Percentiles rank a stretch among this genome's conserved stretches.
Evolutionary conservation across 2,888 invertebrate species (phyloP).

Genomic region (Dioctria linearis): DNA sequence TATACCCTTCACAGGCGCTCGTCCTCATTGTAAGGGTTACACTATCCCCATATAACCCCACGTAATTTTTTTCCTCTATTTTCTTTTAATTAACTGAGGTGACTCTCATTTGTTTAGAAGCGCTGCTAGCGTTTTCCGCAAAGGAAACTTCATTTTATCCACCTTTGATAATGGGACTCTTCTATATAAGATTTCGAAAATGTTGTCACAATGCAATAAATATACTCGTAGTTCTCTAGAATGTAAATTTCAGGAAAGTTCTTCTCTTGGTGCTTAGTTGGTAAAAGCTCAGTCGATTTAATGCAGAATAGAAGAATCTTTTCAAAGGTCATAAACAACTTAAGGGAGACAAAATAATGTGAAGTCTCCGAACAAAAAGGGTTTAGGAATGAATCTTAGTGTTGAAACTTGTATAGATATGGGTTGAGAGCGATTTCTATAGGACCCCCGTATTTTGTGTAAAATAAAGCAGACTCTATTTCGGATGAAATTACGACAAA

Average conservation of each 20-base stretch:
- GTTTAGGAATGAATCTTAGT: not conserved
- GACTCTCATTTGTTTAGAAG: conserved; percentile 10
- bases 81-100: conserved; percentile 45
- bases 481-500: conserved; percentile 6
- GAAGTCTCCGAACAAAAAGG: not conserved
- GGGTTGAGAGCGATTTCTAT: not conserved
- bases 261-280: conserved; percentile 1
- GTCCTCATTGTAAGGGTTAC: conserved; percentile 1
- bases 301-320: conserved; percentile 7
- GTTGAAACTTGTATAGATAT: not conserved
- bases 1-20: conserved; percentile 5
- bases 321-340: conserved; percentile 25
- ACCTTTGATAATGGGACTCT: conserved; percentile 9
- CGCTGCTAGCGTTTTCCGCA: not conserved
- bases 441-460: not conserved
- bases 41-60: not conserved
- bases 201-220: conserved; percentile 9
- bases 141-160: not conserved
- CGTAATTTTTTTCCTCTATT: not conserved
- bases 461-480: conserved; percentile 10
- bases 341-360: conserved; percentile 21
- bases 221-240: not conserved
- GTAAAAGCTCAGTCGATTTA: conserved; percentile 11
- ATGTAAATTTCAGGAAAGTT: conserved; percentile 41
- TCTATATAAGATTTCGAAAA: conserved; percentile 15